A percentile compares a stretch with the other conserved stretches of the same genome.
phyloP scores from a whole-genome alignment of 2,888 invertebrate genomes.

The Sarcophaga carnaria region DNA sequence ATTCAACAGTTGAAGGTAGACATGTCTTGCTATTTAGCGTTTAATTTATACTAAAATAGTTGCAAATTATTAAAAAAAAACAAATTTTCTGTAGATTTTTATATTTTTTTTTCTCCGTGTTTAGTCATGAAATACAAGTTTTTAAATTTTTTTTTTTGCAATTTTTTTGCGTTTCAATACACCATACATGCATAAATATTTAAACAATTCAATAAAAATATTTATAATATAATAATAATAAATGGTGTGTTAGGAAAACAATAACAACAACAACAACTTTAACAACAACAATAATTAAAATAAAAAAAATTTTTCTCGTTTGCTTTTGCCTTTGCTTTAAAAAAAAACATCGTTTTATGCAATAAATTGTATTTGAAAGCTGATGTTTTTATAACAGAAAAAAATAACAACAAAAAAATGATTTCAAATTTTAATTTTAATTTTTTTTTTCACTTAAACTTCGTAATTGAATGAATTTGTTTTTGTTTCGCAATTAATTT shows the following conservation, averaged over 20 bases:
- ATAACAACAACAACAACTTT: neutral
- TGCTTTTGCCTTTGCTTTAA: neutral
- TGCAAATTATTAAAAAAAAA: neutral
- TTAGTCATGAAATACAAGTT: conserved; percentile 41
- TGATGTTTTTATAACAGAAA: neutral
- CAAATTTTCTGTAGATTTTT: neutral
- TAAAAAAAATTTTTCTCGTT: no score
- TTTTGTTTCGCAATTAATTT: neutral
- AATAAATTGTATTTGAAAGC: neutral
- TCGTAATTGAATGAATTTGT: neutral
- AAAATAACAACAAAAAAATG: neutral
- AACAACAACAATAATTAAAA: conserved; percentile 1
- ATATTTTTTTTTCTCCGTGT: neutral
- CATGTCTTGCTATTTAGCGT: conserved; percentile 33
- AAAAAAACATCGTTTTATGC: neutral
- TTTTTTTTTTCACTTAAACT: neutral
- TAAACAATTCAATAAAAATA: conserved; percentile 21
- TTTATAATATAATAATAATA: conserved; percentile 1
- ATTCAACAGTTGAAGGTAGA: conserved; percentile 45
- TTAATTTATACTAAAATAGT: neutral
- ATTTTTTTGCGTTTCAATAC: no score
- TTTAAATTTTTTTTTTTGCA: conserved; percentile 39
- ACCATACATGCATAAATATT: conserved; percentile 12
- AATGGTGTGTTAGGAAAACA: conserved; percentile 5
- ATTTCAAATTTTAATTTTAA: neutral